Evolutionary conservation across 2,797 vertebrate genomes (phyloP).

Genomic region (Apogon hyalosoma): DNA sequence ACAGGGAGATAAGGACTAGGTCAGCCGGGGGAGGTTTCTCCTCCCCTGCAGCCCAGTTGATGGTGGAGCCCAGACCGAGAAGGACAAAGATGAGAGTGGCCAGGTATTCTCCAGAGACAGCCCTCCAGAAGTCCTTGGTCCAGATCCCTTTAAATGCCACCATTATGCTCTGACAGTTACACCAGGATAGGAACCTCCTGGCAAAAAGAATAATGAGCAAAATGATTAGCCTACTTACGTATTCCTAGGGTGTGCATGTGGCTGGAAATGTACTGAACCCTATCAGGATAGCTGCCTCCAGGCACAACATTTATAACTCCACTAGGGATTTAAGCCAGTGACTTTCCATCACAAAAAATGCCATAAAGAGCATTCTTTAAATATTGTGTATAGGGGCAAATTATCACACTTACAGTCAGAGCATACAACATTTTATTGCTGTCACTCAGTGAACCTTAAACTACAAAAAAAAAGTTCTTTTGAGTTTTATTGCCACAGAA

Average conservation of each 20-base stretch:
- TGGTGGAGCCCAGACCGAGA: slow-evolving; percentile 92
- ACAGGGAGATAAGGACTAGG: slow-evolving; percentile 94
- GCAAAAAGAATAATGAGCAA: slow-evolving; percentile 70
- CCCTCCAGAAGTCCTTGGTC: slow-evolving; percentile 96
- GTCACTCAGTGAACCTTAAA: slow-evolving; percentile 18
- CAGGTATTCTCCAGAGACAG: slow-evolving; percentile 92
- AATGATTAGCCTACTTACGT: slow-evolving; percentile 75
- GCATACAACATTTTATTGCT: slow-evolving; percentile 29
- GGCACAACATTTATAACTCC: slow-evolving; percentile 69
- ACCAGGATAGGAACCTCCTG: slow-evolving; percentile 89
- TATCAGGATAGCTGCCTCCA: slow-evolving; percentile 61
- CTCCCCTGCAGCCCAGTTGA: slow-evolving; percentile 88
- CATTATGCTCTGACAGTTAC: slow-evolving; percentile 88
- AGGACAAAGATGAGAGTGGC: slow-evolving; percentile 94
- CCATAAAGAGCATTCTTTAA: slow-evolving; percentile 61
- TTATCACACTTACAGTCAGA: slow-evolving; percentile 42
- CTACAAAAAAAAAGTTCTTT: slow-evolving; percentile 1
- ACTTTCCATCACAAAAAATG: slow-evolving; percentile 67
- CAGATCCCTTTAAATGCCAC: slow-evolving; percentile 95
- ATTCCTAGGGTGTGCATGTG: slow-evolving; percentile 62
- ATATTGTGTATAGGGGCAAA: slow-evolving; percentile 51
- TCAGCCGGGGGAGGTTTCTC: slow-evolving; percentile 88
- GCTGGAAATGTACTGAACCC: slow-evolving; percentile 64
- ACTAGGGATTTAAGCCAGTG: slow-evolving; percentile 64
- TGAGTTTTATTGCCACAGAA: neutral